Evolutionary conservation across 2,797 vertebrate genomes (phyloP).

Genomic region (Bovichtus variegatus): DNA sequence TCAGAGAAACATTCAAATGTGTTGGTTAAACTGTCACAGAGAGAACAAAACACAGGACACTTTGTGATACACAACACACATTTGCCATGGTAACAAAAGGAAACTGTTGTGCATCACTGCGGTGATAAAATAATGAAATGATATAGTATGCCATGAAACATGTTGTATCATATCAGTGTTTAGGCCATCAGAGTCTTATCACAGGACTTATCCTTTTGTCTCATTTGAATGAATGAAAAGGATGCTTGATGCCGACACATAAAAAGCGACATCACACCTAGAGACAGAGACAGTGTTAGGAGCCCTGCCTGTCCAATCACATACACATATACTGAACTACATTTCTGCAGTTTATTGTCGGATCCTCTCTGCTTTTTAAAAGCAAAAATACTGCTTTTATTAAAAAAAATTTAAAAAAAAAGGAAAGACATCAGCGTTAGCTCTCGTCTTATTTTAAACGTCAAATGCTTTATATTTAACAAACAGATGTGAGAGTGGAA

Average conservation of each 20-base stretch:
- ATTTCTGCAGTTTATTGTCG: conserved; percentile 6
- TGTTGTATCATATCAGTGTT: conserved; percentile 64
- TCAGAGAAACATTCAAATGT: conserved; percentile 36
- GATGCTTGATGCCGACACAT: conserved; percentile 41
- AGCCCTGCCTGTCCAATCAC: conserved; percentile 30
- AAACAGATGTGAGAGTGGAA: no score
- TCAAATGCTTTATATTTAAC: background rate
- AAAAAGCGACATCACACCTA: conserved; percentile 39
- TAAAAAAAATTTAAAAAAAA: background rate
- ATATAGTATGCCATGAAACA: conserved; percentile 51
- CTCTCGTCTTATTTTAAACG: background rate
- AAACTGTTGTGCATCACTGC: conserved; percentile 55
- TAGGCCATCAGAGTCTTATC: conserved; percentile 23
- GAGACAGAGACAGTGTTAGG: conserved; percentile 53
- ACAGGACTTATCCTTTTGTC: conserved; percentile 51
- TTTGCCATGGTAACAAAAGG: conserved; percentile 22
- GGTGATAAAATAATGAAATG: conserved; percentile 49
- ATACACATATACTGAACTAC: conserved; percentile 2
- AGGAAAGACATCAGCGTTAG: background rate
- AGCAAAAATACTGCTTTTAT: background rate
- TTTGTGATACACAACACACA: conserved; percentile 50
- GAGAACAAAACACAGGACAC: conserved; percentile 22
- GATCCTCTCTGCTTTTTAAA: background rate
- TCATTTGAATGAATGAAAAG: conserved; percentile 62
- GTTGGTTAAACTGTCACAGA: conserved; percentile 24